Conservation (phyloP, 2,797 vertebrate species). For the Oreonectes daqikongensis region DNA sequence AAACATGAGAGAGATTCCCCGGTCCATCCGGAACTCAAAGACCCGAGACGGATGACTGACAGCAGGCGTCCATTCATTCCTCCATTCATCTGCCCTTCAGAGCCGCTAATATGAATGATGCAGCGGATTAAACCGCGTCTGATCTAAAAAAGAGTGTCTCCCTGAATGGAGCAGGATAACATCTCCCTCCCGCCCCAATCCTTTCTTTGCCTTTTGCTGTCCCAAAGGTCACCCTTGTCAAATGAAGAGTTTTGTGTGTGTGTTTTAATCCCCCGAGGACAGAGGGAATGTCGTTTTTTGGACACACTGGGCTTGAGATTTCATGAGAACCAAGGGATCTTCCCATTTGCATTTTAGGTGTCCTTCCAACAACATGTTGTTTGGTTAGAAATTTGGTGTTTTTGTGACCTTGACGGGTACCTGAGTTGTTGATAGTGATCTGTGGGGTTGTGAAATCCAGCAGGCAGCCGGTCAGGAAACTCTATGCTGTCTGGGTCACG, state of each 20-base stretch:
- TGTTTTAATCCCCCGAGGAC: background rate
- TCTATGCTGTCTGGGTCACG: conserved; percentile 12
- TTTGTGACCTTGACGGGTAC: conserved; percentile 4
- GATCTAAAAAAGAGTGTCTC: conserved; percentile 48
- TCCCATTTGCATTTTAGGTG: background rate
- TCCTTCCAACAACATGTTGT: background rate
- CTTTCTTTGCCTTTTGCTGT: conserved; percentile 26
- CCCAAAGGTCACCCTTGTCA: conserved; percentile 52
- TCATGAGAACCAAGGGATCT: conserved; percentile 23
- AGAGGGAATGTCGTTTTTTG: conserved; percentile 3
- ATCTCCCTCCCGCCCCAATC: conserved; percentile 31
- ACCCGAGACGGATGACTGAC: conserved; percentile 51
- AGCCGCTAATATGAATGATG: conserved; percentile 50
- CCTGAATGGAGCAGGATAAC: conserved; percentile 50
- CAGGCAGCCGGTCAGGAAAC: conserved; percentile 1
- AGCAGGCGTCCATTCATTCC: conserved; percentile 50
- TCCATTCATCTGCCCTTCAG: conserved; percentile 41
- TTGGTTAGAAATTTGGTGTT: background rate
- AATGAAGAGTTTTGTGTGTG: conserved; percentile 30
- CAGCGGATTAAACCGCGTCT: conserved; percentile 44
- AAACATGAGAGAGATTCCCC: conserved; percentile 41
- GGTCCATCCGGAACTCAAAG: conserved; percentile 39
- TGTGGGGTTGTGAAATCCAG: conserved; percentile 62
- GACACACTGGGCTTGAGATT: conserved; percentile 12
- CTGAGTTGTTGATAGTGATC: background rate